Conservation (phyloP, 2,888 invertebrate genomes). For the Drosophila setosimentum region DNA sequence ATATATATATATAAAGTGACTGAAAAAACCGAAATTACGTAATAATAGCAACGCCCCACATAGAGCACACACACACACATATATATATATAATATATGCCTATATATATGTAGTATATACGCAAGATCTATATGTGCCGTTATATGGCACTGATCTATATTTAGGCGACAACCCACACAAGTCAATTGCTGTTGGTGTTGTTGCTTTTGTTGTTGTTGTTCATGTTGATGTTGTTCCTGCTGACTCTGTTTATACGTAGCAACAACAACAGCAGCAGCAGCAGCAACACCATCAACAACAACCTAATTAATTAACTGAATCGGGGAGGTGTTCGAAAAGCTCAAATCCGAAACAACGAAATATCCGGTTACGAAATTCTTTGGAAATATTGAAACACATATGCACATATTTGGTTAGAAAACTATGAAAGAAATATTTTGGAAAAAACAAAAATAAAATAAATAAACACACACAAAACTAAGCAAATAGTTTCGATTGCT, state of each 20-base stretch:
- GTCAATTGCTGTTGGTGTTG: slow-evolving; percentile 68
- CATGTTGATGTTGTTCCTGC: slow-evolving; percentile 30
- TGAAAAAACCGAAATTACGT: slow-evolving; percentile 67
- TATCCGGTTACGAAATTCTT: slow-evolving; percentile 70
- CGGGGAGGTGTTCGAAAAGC: slow-evolving; percentile 41
- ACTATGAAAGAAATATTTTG: slow-evolving; percentile 21
- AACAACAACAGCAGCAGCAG: slow-evolving; percentile 44
- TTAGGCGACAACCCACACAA: slow-evolving; percentile 79
- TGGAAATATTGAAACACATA: slow-evolving; percentile 48
- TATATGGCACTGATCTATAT: slow-evolving; percentile 75
- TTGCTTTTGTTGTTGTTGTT: slow-evolving; percentile 58
- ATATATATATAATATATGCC: slow-evolving; percentile 17
- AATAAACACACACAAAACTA: slow-evolving; percentile 21
- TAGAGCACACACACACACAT: slow-evolving; percentile 31
- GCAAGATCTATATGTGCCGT: slow-evolving; percentile 50
- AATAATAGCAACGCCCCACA: slow-evolving; percentile 77
- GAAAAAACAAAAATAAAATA: slow-evolving; percentile 40
- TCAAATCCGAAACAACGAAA: slow-evolving; percentile 36
- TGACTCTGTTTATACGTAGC: slow-evolving; percentile 30
- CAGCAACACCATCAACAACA: slow-evolving; percentile 27
- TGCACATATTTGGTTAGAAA: slow-evolving; percentile 68
- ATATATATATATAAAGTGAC: slow-evolving; percentile 28
- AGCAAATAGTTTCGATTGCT: slow-evolving; percentile 11
- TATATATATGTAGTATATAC: slow-evolving; percentile 24
- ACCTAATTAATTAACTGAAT: slow-evolving; percentile 68